phyloP scores from a whole-genome alignment of 2,888 invertebrate genomes.

The Thyatira batis region DNA sequence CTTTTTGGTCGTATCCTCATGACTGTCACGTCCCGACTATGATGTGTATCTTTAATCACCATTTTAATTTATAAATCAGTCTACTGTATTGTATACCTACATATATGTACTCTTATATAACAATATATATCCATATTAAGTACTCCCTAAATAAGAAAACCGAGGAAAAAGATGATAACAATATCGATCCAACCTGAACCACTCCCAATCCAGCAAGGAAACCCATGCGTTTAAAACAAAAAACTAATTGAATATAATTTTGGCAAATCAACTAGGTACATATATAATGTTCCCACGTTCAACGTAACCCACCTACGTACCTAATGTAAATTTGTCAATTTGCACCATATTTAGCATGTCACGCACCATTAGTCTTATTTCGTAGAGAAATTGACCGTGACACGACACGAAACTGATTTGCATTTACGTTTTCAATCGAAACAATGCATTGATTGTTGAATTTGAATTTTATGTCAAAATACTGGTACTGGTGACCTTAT shows the following conservation, averaged over 20 bases:
- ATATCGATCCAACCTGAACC: background rate
- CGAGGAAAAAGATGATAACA: too few relatives aligned
- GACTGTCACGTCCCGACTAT: too few relatives aligned
- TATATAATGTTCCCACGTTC: constrained; percentile 42
- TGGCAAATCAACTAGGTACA: constrained; percentile 24
- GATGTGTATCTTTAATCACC: too few relatives aligned
- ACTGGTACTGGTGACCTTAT: background rate
- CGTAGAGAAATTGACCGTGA: constrained; percentile 50
- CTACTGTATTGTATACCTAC: too few relatives aligned
- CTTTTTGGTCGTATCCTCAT: too few relatives aligned
- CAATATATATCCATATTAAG: too few relatives aligned
- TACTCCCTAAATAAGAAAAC: too few relatives aligned
- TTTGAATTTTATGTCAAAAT: background rate
- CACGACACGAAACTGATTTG: constrained; percentile 15
- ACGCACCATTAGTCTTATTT: constrained; percentile 57
- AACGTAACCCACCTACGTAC: constrained; percentile 21
- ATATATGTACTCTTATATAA: too few relatives aligned
- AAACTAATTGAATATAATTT: constrained; percentile 28
- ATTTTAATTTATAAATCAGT: too few relatives aligned
- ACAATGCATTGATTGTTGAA: background rate
- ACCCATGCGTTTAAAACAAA: constrained; percentile 1
- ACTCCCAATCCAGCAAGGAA: background rate
- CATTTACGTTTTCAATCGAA: background rate
- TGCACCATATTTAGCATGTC: constrained; percentile 46
- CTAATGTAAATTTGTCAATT: constrained; percentile 23